phyloP scores from a whole-genome alignment of 2,888 invertebrate genomes.

The Entomobrya multifasciata region DNA sequence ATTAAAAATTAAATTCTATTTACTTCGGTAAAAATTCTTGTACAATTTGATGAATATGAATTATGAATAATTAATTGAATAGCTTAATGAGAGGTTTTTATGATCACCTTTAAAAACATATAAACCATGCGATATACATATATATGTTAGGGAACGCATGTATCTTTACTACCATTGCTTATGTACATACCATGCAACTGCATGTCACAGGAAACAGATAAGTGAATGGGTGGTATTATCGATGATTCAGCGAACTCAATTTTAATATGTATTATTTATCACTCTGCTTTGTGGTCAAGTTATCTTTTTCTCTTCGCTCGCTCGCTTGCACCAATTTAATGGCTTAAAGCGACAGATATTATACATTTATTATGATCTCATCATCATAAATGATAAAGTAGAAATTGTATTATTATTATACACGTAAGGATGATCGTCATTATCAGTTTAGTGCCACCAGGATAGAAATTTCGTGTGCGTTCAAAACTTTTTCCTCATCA shows the following conservation, averaged over 20 bases:
- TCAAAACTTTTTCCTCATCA: constrained; percentile 19
- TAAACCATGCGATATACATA: background rate
- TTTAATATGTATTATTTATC: constrained; percentile 62
- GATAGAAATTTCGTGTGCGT: constrained; percentile 60
- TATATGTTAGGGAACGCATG: background rate
- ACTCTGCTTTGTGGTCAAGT: constrained; percentile 33
- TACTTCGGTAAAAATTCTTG: constrained; percentile 19
- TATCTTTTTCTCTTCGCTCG: constrained; percentile 34
- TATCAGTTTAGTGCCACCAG: constrained; percentile 55
- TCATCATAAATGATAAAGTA: constrained; percentile 17
- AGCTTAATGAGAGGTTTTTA: constrained; percentile 20
- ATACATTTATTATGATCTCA: constrained; percentile 58
- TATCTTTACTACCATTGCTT: constrained; percentile 6
- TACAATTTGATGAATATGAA: constrained; percentile 3
- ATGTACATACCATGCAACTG: constrained; percentile 41
- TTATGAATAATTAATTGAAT: constrained; percentile 16
- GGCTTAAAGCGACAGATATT: constrained; percentile 34
- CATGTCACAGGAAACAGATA: constrained; percentile 67
- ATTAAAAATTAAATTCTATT: too few species aligned
- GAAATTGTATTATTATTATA: constrained; percentile 10
- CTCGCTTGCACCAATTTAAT: constrained; percentile 52
- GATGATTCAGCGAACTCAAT: constrained; percentile 63
- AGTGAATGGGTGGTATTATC: constrained; percentile 61
- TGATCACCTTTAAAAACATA: constrained; percentile 11
- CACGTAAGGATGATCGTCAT: background rate